Conservation (phyloP, 2,888 invertebrate genomes). For the Oligia strigilis region DNA sequence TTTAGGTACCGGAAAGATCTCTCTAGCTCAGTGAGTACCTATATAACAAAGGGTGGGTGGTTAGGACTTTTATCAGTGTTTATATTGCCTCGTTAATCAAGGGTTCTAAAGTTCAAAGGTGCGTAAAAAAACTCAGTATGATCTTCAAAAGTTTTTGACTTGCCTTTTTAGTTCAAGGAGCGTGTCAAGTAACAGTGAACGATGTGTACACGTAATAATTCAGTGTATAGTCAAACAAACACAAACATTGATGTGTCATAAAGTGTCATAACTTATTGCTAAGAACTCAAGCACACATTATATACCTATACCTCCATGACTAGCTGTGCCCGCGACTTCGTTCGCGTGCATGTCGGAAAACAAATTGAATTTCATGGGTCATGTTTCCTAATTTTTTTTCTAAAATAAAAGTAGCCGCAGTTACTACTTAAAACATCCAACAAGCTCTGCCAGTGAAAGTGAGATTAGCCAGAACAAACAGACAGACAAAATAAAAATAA, state of each 20-base stretch:
- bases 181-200: conserved; percentile 34
- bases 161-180: conserved; percentile 18
- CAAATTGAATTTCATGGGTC: background rate
- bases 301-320: background rate
- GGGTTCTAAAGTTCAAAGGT: background rate
- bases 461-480: no score
- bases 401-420: no score
- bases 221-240: conserved; percentile 20
- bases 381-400: background rate
- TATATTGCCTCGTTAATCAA: background rate
- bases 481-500: no score
- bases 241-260: conserved; percentile 21
- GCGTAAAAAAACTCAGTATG: background rate
- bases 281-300: conserved; percentile 15
- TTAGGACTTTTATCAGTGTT: background rate
- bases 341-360: background rate
- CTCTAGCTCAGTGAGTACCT: background rate
- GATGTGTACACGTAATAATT: conserved; percentile 44
- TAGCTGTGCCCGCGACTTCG: background rate
- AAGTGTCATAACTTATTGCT: conserved; percentile 17
- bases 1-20: conserved; percentile 38
- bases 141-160: background rate
- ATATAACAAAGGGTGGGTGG: background rate
- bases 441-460: no score
- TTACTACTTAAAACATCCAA: no score